Conservation (phyloP, 2,888 invertebrate species). For the Pherbina coryleti region DNA sequence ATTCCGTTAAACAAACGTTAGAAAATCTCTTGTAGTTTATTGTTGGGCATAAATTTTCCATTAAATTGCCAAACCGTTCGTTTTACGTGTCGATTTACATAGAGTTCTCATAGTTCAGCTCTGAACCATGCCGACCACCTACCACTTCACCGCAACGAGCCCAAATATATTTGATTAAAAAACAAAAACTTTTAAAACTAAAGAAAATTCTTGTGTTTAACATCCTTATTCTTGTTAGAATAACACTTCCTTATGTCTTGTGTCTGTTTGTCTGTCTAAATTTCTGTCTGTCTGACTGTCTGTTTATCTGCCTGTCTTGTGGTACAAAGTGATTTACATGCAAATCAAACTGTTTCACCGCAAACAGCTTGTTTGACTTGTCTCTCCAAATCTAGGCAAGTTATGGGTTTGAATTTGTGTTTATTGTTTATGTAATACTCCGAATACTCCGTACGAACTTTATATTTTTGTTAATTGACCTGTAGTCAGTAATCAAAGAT, state of each 20-base stretch:
- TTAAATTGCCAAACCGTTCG: not conserved
- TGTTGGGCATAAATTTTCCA: constrained; percentile 15
- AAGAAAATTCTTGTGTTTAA: too few relatives aligned
- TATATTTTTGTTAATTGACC: too few relatives aligned
- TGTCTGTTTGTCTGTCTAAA: not conserved
- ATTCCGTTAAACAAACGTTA: not conserved
- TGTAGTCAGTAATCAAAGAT: too few relatives aligned
- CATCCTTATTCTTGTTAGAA: too few relatives aligned
- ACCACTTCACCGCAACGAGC: too few relatives aligned
- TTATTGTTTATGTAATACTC: too few relatives aligned
- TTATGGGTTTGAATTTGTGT: too few relatives aligned
- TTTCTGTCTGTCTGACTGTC: not conserved
- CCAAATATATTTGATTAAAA: too few relatives aligned
- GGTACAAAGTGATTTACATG: constrained; percentile 33
- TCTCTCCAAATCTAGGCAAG: not conserved
- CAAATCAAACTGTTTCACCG: constrained; percentile 55
- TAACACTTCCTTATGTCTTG: constrained; percentile 2
- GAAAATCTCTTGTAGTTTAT: constrained; percentile 1
- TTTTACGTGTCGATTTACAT: not conserved
- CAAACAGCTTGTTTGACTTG: constrained; percentile 8
- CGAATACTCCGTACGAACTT: too few relatives aligned
- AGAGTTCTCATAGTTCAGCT: too few relatives aligned
- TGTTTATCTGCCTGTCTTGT: constrained; percentile 12
- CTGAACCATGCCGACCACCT: too few relatives aligned
- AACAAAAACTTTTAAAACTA: too few relatives aligned